Conservation (phyloP, 2,888 invertebrate species). For the Timema cristinae region DNA sequence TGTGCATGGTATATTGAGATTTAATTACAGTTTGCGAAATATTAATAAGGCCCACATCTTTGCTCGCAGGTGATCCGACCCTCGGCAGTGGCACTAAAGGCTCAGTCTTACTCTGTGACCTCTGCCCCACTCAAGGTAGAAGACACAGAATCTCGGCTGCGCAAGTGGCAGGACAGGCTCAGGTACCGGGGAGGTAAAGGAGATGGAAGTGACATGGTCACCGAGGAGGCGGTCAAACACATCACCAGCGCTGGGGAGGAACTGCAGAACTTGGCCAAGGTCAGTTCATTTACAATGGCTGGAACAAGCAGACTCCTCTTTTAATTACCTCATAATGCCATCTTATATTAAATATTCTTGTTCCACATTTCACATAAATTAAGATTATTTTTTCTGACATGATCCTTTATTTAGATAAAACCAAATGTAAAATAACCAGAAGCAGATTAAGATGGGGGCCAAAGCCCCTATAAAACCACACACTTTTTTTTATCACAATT, state of each 20-base stretch:
- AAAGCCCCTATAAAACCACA: too few relatives aligned
- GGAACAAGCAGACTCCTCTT: slow-evolving; percentile 6
- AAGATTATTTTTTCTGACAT: too few relatives aligned
- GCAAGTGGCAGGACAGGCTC: slow-evolving; percentile 67
- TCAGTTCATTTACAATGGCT: slow-evolving; percentile 32
- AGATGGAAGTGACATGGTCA: slow-evolving; percentile 40
- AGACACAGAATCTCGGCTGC: slow-evolving; percentile 58
- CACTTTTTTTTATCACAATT: too few relatives aligned
- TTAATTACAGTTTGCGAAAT: too few relatives aligned
- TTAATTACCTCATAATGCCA: too few relatives aligned
- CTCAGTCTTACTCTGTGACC: slow-evolving; percentile 32
- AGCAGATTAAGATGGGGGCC: too few relatives aligned
- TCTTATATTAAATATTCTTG: too few relatives aligned
- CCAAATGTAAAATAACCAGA: too few relatives aligned
- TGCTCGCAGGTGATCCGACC: neutral
- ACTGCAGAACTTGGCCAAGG: slow-evolving; percentile 47
- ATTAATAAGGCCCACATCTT: too few relatives aligned
- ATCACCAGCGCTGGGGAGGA: slow-evolving; percentile 45
- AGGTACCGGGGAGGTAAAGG: slow-evolving; percentile 47
- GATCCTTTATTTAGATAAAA: too few relatives aligned
- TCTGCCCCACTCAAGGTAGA: slow-evolving; percentile 43
- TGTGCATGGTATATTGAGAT: too few relatives aligned
- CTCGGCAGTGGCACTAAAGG: neutral
- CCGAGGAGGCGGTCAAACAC: slow-evolving; percentile 44
- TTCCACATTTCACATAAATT: too few relatives aligned